These are phyloP conservation scores for Callionymus lyra DNA, from an alignment of 2,113 vertebrate genomes.

Conservation along the genomic window DNA sequence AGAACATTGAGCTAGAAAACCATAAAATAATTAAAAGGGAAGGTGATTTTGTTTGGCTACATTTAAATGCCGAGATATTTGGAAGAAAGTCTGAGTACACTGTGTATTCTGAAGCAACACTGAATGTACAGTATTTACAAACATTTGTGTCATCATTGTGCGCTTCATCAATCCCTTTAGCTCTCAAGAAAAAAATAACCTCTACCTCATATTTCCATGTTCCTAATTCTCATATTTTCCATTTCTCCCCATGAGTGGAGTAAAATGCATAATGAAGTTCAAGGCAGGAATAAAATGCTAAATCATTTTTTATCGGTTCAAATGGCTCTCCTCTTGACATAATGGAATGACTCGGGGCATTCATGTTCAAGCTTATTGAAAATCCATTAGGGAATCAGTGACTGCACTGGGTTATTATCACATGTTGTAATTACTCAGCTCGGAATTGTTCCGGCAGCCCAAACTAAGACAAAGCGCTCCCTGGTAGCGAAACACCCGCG, in stretches of 20 bases:
- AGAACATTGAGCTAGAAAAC: no score
- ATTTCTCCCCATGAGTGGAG: constrained; percentile 15
- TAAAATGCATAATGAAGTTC: constrained; percentile 29
- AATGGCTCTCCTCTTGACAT: constrained; percentile 16
- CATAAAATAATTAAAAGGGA: no score
- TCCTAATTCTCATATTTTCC: constrained; percentile 1
- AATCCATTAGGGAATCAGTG: constrained; percentile 42
- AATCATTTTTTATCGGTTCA: constrained; percentile 13
- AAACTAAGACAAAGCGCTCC: constrained; percentile 12
- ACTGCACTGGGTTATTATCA: constrained; percentile 36
- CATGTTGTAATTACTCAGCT: constrained; percentile 51
- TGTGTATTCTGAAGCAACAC: no score
- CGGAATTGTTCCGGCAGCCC: constrained; percentile 26
- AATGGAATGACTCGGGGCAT: constrained; percentile 13
- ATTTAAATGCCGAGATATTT: no score
- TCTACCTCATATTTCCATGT: no score
- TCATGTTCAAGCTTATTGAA: constrained; percentile 37
- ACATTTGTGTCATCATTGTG: no score
- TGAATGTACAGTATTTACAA: no score
- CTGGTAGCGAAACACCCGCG: constrained; percentile 22
- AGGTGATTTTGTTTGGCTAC: no score
- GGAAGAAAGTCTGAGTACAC: no score
- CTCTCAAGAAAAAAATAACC: no score
- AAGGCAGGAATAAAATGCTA: constrained; percentile 17
- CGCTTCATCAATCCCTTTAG: no score